Conservation (phyloP, 2,888 invertebrate genomes). For the Trichacis sp. region DNA sequence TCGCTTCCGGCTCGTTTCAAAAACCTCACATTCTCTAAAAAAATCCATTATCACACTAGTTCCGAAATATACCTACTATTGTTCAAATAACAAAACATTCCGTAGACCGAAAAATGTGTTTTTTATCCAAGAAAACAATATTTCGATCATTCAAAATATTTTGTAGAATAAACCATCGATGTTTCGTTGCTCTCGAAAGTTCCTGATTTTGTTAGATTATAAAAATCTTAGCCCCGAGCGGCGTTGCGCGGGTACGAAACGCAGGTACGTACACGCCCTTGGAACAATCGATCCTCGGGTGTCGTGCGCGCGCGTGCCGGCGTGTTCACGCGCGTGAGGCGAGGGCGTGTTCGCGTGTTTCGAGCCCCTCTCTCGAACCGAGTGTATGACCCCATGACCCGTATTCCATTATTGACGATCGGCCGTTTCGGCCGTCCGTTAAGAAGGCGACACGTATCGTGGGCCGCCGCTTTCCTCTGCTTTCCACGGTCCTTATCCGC, state of each 20-base stretch:
- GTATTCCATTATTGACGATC: constrained; percentile 42
- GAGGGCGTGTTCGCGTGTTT: constrained; percentile 15
- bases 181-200: too few relatives aligned
- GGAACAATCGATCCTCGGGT: constrained; percentile 45
- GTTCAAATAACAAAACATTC: too few relatives aligned
- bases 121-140: too few relatives aligned
- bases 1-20: too few relatives aligned
- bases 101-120: too few relatives aligned
- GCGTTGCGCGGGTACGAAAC: constrained; percentile 18
- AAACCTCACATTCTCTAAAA: too few relatives aligned
- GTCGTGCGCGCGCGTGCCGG: constrained; percentile 6
- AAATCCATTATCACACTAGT: too few relatives aligned
- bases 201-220: too few relatives aligned
- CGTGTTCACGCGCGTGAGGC: constrained; percentile 12
- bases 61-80: too few relatives aligned
- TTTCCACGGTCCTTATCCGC: constrained; percentile 42
- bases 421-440: constrained; percentile 33
- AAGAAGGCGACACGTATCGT: constrained; percentile 28
- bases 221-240: too few relatives aligned
- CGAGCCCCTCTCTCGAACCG: not conserved
- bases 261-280: constrained; percentile 45
- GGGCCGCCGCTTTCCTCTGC: constrained; percentile 11
- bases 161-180: too few relatives aligned
- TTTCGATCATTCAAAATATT: too few relatives aligned
- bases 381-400: constrained; percentile 33